Evolutionary conservation across 2,113 vertebrate species (phyloP).

Genomic region (Callorhinus ursinus): DNA sequence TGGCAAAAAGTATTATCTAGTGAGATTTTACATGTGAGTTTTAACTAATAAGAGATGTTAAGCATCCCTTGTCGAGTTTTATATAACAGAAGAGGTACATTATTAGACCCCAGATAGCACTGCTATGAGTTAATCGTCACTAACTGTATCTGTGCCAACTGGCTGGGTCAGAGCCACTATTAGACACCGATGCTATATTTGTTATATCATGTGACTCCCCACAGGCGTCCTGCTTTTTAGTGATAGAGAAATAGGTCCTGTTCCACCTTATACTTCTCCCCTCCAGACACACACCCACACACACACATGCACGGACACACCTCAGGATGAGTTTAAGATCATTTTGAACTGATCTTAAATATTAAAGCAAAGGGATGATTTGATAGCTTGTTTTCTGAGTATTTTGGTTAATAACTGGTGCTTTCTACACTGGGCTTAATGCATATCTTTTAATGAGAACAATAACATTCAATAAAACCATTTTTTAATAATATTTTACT

Average conservation of each 20-base stretch:
- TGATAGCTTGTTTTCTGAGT: conserved; percentile 5
- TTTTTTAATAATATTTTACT: neutral
- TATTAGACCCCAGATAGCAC: neutral
- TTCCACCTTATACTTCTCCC: neutral
- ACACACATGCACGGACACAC: too few relatives aligned
- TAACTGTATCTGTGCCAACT: neutral
- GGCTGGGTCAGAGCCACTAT: conserved; percentile 19
- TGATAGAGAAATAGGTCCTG: conserved; percentile 1
- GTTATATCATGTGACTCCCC: neutral
- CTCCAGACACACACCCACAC: neutral
- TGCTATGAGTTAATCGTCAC: neutral
- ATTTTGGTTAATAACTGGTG: conserved; percentile 12
- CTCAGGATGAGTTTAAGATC: neutral
- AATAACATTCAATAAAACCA: neutral
- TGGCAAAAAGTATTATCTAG: neutral
- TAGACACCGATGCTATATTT: neutral
- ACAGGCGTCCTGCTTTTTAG: neutral
- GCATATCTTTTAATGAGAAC: neutral
- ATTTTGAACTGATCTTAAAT: neutral
- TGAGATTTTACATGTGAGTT: neutral
- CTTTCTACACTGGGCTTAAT: conserved; percentile 7
- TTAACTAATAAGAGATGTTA: conserved; percentile 12
- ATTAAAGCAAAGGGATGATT: neutral
- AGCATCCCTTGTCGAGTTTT: neutral
- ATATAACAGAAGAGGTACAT: neutral